These are phyloP conservation scores for Prietella phreatophila DNA, from an alignment of 2,113 vertebrate genomes.

Conservation along the genomic window DNA sequence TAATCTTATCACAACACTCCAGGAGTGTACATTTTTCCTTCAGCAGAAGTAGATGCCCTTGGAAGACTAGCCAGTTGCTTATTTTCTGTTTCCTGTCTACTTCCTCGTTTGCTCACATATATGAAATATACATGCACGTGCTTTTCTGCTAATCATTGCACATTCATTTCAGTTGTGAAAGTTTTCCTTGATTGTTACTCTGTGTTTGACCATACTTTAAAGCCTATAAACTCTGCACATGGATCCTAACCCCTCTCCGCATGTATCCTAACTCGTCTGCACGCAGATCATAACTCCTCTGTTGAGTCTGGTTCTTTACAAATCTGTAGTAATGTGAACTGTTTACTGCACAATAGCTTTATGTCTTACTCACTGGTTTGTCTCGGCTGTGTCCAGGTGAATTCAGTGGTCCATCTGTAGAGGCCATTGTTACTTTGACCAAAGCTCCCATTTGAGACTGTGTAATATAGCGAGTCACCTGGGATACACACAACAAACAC, in stretches of 20 bases:
- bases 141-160: no score
- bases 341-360: not conserved
- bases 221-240: no score
- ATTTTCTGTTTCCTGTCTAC: not conserved
- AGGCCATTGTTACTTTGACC: not conserved
- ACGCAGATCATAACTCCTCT: no score
- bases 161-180: no score
- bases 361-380: constrained; percentile 19
- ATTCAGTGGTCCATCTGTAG: not conserved
- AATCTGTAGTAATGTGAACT: no score
- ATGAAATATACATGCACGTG: no score
- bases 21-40: no score
- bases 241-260: no score
- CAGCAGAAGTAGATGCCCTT: not conserved
- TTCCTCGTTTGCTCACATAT: not conserved
- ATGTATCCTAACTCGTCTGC: no score
- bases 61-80: not conserved
- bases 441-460: not conserved
- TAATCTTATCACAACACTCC: not conserved
- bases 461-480: constrained; percentile 44
- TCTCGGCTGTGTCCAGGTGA: not conserved
- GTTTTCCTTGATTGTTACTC: no score
- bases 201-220: no score
- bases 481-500: not conserved
- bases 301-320: no score